Percentiles rank a stretch among this genome's conserved stretches.
These are phyloP conservation scores for Odocoileus hemionus DNA, from an alignment of 2,113 vertebrate species.

Conservation along the genomic window DNA sequence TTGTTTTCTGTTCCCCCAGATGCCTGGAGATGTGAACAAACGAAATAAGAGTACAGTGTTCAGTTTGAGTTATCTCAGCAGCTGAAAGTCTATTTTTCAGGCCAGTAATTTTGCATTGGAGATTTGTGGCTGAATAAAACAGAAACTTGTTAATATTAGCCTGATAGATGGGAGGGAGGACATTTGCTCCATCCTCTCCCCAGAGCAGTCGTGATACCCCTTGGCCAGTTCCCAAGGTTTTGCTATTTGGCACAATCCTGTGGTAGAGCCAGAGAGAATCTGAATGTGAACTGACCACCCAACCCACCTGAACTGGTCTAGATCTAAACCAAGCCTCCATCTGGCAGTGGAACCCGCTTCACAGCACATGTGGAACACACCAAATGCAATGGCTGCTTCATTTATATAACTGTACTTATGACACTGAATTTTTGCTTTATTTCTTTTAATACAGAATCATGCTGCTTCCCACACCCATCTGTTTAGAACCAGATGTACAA, in stretches of 20 bases:
- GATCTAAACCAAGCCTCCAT: not conserved
- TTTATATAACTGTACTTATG: not conserved
- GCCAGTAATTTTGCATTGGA: not conserved
- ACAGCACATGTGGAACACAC: not conserved
- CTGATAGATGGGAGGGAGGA: not conserved
- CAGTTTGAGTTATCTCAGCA: not conserved
- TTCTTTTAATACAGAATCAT: conserved; percentile 76
- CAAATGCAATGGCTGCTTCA: not conserved
- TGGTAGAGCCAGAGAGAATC: not conserved
- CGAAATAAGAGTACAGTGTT: conserved; percentile 13
- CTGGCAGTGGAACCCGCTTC: not conserved
- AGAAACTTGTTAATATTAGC: not conserved
- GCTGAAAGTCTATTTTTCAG: not conserved
- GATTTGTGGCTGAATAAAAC: not conserved
- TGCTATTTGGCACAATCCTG: not conserved
- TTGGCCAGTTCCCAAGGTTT: not conserved
- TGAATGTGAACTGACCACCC: not conserved
- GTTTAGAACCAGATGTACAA: conserved; percentile 79
- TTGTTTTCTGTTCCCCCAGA: not conserved
- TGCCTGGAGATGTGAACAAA: conserved; percentile 20
- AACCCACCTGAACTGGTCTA: not conserved
- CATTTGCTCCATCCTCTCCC: not conserved
- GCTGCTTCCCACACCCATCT: conserved; percentile 81
- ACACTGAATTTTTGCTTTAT: not conserved
- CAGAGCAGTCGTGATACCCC: not conserved